A percentile compares a stretch with the other conserved stretches of the same genome.
phyloP scores from a whole-genome alignment of 2,113 vertebrate species.

The Falco punctatus region DNA sequence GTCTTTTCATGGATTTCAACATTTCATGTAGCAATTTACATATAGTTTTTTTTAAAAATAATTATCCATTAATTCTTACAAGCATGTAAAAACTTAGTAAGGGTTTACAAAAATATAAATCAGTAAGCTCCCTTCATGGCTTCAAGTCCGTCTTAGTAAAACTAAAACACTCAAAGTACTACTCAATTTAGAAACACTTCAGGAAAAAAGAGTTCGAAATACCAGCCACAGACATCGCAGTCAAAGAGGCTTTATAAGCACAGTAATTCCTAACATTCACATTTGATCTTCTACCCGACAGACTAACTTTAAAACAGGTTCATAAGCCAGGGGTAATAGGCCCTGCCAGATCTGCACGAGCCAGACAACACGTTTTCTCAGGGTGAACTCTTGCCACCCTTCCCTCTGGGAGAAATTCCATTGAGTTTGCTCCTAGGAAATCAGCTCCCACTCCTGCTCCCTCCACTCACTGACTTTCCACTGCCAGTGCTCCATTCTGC shows the following conservation, averaged over 20 bases:
- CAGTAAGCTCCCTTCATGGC: not conserved
- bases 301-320: not conserved
- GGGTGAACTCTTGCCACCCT: conserved; percentile 44
- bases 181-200: conserved; percentile 37
- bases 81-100: not conserved
- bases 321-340: not conserved
- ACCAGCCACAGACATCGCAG: not conserved
- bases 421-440: not conserved
- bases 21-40: not conserved
- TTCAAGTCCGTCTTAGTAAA: not conserved
- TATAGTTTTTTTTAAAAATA: not conserved
- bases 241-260: not conserved
- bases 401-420: conserved; percentile 42
- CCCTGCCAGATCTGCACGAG: not conserved
- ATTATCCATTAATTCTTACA: not conserved
- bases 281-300: not conserved
- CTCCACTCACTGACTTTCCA: not conserved
- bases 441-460: not conserved
- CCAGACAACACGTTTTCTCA: not conserved
- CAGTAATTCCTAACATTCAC: not conserved
- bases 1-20: not conserved
- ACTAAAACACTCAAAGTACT: not conserved
- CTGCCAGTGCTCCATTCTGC: not conserved
- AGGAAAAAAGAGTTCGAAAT: conserved; percentile 13
- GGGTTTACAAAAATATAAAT: not conserved